Conservation (phyloP, 2,888 invertebrate species). For the Cyaniris semiargus region DNA sequence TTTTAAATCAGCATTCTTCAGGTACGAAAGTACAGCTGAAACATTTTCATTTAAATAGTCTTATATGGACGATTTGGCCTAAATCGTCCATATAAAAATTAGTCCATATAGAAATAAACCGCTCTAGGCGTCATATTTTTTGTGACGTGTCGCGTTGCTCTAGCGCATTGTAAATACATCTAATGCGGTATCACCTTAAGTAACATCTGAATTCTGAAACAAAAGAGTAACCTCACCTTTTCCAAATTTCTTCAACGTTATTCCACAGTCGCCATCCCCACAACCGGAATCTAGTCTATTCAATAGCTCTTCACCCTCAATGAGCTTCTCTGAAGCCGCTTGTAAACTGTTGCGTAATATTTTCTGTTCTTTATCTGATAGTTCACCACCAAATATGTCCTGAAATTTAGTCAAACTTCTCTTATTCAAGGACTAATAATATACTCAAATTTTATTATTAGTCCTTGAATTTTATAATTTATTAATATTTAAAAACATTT, state of each 20-base stretch:
- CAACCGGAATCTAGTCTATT: constrained; percentile 85
- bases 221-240: constrained; percentile 59
- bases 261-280: constrained; percentile 90
- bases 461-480: neutral
- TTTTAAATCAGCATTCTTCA: constrained; percentile 55
- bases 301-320: constrained; percentile 80
- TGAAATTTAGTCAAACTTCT: constrained; percentile 40
- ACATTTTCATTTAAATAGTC: neutral
- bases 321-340: constrained; percentile 75
- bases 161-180: neutral
- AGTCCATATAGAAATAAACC: too few species aligned
- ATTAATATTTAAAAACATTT: too few species aligned
- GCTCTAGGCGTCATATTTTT: too few species aligned
- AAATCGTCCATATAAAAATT: neutral
- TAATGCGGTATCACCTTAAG: neutral
- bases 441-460: neutral
- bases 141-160: too few species aligned
- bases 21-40: constrained; percentile 58
- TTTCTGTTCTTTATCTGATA: constrained; percentile 53
- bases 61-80: neutral
- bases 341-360: constrained; percentile 62
- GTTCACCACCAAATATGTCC: constrained; percentile 55
- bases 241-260: constrained; percentile 82
- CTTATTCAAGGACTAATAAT: too few species aligned
- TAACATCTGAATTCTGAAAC: neutral